These are phyloP conservation scores for Drosophila pseudoobscura DNA, from an alignment of 1,140 invertebrate species.

Conservation along the genomic window DNA sequence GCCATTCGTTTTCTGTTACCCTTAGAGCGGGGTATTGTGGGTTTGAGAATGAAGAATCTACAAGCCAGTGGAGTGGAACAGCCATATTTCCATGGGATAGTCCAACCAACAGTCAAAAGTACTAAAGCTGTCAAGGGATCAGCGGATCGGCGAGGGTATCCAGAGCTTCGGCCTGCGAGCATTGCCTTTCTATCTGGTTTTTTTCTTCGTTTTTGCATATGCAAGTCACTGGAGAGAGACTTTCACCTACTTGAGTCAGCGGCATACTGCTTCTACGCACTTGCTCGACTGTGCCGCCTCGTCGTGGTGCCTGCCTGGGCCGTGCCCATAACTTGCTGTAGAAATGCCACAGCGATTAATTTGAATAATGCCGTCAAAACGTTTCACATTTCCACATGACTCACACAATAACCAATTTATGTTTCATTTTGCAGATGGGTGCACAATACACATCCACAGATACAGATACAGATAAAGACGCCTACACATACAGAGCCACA, in stretches of 20 bases:
- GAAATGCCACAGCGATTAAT: conserved; percentile 51
- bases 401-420: conserved; percentile 29
- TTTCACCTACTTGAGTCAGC: conserved; percentile 78
- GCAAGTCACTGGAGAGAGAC: conserved; percentile 72
- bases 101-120: too few species aligned
- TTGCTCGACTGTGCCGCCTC: conserved; percentile 48
- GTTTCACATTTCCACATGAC: conserved; percentile 62
- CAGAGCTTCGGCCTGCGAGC: too few species aligned
- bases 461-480: conserved; percentile 27
- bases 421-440: conserved; percentile 60
- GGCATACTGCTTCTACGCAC: conserved; percentile 64
- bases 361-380: conserved; percentile 56
- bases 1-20: conserved; percentile 19
- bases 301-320: conserved; percentile 3
- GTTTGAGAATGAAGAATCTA: too few species aligned
- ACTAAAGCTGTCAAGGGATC: too few species aligned
- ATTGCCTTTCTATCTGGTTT: too few species aligned
- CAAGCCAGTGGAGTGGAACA: too few species aligned
- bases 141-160: too few species aligned
- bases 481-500: conserved; percentile 33
- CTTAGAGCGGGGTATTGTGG: too few species aligned
- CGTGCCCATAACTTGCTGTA: conserved; percentile 47
- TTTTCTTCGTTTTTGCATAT: conserved; percentile 68
- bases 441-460: conserved; percentile 42
- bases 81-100: too few species aligned